Conservation (phyloP, 2,797 vertebrate species). For the Acanthiza pusilla region DNA sequence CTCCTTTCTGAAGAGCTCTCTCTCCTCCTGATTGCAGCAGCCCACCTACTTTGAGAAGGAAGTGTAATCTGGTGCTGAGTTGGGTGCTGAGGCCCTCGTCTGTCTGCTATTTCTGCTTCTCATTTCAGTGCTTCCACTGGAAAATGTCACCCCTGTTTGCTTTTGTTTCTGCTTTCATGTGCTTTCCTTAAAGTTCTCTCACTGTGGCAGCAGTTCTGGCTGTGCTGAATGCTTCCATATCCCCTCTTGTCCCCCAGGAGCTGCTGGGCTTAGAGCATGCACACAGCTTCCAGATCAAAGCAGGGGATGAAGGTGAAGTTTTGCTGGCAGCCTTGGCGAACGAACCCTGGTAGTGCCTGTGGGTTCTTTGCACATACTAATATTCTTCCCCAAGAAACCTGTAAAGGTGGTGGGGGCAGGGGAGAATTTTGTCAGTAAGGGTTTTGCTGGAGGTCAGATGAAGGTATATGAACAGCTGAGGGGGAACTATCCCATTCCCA, state of each 20-base stretch:
- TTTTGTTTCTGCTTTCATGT: neutral
- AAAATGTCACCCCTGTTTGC: neutral
- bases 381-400: neutral
- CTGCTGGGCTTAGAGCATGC: neutral
- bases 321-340: neutral
- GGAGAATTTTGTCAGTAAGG: neutral
- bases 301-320: neutral
- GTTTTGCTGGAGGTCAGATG: neutral
- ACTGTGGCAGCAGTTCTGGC: neutral
- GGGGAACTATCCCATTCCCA: neutral
- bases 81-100: neutral
- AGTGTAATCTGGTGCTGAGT: neutral
- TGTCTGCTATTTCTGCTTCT: neutral
- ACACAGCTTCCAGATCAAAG: neutral
- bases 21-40: neutral
- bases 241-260: neutral
- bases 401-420: neutral
- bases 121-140: neutral
- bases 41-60: neutral
- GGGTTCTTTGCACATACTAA: neutral
- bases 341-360: neutral
- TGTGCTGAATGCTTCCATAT: neutral
- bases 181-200: neutral
- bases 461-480: neutral
- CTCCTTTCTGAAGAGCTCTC: neutral